Evolutionary conservation across 2,113 vertebrate species (phyloP).

Genomic region (Elanus axillaris): DNA sequence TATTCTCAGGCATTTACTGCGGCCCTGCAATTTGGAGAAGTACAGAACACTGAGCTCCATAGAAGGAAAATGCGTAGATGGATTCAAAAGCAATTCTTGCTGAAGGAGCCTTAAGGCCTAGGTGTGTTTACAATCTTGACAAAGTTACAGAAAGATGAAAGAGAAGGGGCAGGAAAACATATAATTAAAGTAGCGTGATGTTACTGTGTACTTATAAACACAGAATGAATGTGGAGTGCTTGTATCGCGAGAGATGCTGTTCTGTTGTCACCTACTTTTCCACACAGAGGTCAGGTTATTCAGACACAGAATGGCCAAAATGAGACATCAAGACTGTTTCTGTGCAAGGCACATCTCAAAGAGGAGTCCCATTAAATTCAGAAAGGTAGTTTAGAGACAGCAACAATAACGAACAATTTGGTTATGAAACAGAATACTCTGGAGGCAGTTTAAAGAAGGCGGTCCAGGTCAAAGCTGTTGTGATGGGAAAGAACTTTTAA

Average conservation of each 20-base stretch:
- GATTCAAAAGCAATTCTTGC: slow-evolving; percentile 14
- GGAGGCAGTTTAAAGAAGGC: slow-evolving; percentile 31
- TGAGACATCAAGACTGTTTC: background rate
- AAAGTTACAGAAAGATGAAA: slow-evolving; percentile 58
- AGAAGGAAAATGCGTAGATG: background rate
- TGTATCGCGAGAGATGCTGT: background rate
- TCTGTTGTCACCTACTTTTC: background rate
- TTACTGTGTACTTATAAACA: background rate
- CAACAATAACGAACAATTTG: background rate
- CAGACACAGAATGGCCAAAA: background rate
- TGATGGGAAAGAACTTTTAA: slow-evolving; percentile 34
- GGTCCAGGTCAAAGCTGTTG: slow-evolving; percentile 22
- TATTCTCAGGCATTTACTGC: background rate
- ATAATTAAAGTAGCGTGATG: slow-evolving; percentile 57
- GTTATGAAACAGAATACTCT: slow-evolving; percentile 31
- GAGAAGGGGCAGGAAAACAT: slow-evolving; percentile 48
- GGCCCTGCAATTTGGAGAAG: slow-evolving; percentile 18
- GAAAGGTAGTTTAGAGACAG: background rate
- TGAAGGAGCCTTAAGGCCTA: slow-evolving; percentile 53
- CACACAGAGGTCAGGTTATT: background rate
- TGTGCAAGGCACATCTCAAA: background rate
- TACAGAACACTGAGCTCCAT: background rate
- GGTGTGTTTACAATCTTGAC: slow-evolving; percentile 53
- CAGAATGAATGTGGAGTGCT: background rate
- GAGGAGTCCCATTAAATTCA: background rate